Evolutionary conservation across 2,113 vertebrate species (phyloP).

Genomic region (Tapirus terrestris): DNA sequence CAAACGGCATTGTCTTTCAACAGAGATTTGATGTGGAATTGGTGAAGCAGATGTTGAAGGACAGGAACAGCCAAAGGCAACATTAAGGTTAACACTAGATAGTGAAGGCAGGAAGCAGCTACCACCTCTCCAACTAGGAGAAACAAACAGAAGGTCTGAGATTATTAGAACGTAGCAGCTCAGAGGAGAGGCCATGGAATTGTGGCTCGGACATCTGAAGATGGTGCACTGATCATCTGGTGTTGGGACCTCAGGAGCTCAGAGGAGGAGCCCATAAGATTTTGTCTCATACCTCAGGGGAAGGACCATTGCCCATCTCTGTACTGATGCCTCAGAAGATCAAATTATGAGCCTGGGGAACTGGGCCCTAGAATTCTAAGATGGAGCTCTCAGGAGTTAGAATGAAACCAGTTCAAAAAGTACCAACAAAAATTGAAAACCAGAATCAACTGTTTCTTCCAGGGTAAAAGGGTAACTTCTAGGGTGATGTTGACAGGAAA

Average conservation of each 20-base stretch:
- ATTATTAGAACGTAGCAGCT: not conserved
- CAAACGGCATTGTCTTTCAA: not conserved
- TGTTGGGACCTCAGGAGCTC: too few species aligned
- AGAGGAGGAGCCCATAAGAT: not conserved
- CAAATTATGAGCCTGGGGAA: not conserved
- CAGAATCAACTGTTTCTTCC: not conserved
- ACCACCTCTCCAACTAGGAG: not conserved
- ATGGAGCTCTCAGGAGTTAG: not conserved
- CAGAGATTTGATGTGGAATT: not conserved
- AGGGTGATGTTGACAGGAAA: not conserved
- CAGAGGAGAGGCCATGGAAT: not conserved
- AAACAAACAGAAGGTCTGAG: not conserved
- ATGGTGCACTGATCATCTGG: accelerated
- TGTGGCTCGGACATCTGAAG: not conserved
- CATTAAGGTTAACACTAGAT: not conserved
- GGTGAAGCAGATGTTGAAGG: not conserved
- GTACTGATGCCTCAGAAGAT: not conserved
- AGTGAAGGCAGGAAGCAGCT: not conserved
- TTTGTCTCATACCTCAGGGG: not conserved
- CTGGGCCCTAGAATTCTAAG: not conserved
- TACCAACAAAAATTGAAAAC: not conserved
- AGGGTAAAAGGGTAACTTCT: not conserved
- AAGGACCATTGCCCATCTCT: not conserved
- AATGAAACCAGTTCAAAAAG: not conserved
- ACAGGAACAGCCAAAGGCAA: not conserved